Percentiles rank a stretch among this genome's conserved stretches.
Conservation (phyloP, 2,888 invertebrate species). For the Oscheius sp. region DNA sequence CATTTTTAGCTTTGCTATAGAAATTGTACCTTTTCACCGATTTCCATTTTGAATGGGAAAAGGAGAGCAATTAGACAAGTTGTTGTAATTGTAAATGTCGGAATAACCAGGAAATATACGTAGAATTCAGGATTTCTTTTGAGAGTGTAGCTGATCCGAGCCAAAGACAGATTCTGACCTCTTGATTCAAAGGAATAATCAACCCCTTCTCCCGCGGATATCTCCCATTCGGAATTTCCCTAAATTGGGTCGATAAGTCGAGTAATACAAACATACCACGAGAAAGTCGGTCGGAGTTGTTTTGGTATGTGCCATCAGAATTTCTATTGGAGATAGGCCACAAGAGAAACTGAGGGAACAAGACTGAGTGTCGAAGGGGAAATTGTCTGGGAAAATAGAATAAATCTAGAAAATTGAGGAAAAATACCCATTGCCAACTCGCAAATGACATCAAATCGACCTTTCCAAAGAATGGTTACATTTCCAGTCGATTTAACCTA, state of each 20-base stretch:
- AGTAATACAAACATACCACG: not conserved
- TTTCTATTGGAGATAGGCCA: not conserved
- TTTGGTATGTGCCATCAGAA: not conserved
- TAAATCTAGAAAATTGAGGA: not conserved
- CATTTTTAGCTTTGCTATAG: no score
- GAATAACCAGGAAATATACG: not conserved
- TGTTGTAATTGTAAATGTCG: not conserved
- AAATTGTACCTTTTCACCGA: conserved; percentile 3
- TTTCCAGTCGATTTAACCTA: not conserved
- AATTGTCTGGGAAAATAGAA: not conserved
- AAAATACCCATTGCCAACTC: not conserved
- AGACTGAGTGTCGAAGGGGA: not conserved
- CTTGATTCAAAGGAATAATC: not conserved
- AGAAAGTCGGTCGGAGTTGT: not conserved
- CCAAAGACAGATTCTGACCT: not conserved
- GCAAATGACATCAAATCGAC: not conserved
- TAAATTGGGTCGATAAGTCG: not conserved
- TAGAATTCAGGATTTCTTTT: conserved; percentile 3
- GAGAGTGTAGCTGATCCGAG: not conserved
- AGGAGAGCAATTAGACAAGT: not conserved
- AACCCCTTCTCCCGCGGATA: not conserved
- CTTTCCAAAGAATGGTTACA: not conserved
- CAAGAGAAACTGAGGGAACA: not conserved
- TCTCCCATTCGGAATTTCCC: not conserved
- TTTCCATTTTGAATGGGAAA: not conserved